Percentiles rank a stretch among this genome's conserved stretches.
Conservation (phyloP, 2,113 vertebrate species). For the Theristicus caerulescens region DNA sequence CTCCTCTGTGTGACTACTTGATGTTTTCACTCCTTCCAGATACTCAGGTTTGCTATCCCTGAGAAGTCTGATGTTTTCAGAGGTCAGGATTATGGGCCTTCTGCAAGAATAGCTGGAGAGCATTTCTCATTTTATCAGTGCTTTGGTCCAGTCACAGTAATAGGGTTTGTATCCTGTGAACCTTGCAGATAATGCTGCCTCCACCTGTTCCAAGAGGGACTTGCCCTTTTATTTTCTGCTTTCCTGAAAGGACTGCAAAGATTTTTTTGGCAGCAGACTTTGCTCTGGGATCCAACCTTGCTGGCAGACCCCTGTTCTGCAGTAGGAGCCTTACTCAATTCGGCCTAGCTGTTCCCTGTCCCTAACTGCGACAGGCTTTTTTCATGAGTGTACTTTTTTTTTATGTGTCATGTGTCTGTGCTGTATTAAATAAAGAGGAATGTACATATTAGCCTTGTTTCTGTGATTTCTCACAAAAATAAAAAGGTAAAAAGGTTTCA, state of each 20-base stretch:
- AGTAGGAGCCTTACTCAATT: slow-evolving; percentile 74
- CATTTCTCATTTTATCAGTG: not conserved
- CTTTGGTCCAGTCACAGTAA: not conserved
- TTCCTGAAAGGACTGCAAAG: not conserved
- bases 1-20: slow-evolving; percentile 15
- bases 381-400: slow-evolving; percentile 74
- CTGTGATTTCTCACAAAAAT: not conserved
- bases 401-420: slow-evolving; percentile 74
- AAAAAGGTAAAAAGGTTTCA: not conserved
- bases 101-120: not conserved
- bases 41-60: slow-evolving; percentile 46
- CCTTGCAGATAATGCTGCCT: not conserved
- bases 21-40: slow-evolving; percentile 14
- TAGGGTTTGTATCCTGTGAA: not conserved
- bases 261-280: slow-evolving; percentile 53
- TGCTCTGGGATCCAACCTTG: slow-evolving; percentile 63
- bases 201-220: slow-evolving; percentile 7
- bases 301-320: slow-evolving; percentile 68
- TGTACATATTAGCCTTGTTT: slow-evolving; percentile 67
- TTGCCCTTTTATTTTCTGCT: not conserved
- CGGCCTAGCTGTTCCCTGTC: slow-evolving; percentile 71
- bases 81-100: not conserved
- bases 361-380: slow-evolving; percentile 61
- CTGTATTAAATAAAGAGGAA: slow-evolving; percentile 83
- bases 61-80: not conserved